Percentiles rank a stretch among this genome's conserved stretches.
phyloP scores from a whole-genome alignment of 2,113 vertebrate species.

The Kryptolebias marmoratus region DNA sequence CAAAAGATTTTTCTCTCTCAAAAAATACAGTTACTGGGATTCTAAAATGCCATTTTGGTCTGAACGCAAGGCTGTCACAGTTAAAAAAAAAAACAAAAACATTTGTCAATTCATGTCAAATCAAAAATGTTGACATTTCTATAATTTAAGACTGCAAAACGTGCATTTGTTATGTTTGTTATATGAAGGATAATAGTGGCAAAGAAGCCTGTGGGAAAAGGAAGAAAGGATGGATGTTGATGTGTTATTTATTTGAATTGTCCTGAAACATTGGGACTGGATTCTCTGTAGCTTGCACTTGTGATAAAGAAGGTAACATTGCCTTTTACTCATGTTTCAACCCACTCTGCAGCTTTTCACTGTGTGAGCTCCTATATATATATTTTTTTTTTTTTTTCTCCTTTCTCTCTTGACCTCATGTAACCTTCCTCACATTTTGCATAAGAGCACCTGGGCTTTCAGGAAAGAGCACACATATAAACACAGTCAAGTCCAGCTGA shows the following conservation, averaged over 20 bases:
- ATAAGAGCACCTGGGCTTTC: conserved; percentile 69
- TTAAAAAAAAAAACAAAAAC: not conserved
- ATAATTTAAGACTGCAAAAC: not conserved
- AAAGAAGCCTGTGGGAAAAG: conserved; percentile 7
- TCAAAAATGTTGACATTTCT: not conserved
- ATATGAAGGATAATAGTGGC: not conserved
- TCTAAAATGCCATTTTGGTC: too few species aligned
- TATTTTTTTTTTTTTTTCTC: conserved; percentile 39
- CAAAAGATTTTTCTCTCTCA: too few species aligned
- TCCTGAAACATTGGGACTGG: conserved; percentile 26
- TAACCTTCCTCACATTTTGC: conserved; percentile 64
- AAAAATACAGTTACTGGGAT: too few species aligned
- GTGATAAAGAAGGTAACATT: conserved; percentile 19
- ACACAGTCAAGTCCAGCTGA: conserved; percentile 53
- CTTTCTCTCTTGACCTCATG: conserved; percentile 52
- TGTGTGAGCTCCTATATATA: conserved; percentile 57
- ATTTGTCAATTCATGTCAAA: not conserved
- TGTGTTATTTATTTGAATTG: conserved; percentile 28
- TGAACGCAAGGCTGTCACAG: too few species aligned
- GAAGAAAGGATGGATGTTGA: conserved; percentile 10
- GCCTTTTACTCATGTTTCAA: conserved; percentile 30
- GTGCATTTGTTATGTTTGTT: not conserved
- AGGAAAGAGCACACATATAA: conserved; percentile 31
- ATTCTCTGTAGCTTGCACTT: conserved; percentile 19
- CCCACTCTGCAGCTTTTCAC: conserved; percentile 44